Conservation (phyloP, 2,113 vertebrate genomes). For the Rhineura floridana region DNA sequence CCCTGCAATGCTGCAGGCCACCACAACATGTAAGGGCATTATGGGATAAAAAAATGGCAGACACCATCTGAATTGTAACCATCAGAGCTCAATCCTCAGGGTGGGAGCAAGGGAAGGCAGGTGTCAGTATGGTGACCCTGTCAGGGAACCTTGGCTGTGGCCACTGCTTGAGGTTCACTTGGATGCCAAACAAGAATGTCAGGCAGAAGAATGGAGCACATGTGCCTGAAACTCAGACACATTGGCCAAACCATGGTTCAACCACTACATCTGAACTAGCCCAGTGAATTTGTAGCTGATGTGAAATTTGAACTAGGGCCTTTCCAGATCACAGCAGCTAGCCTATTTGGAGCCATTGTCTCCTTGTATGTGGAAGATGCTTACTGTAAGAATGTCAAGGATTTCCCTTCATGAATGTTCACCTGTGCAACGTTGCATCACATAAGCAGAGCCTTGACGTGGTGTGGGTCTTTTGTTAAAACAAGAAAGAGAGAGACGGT, state of each 20-base stretch:
- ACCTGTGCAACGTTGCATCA: constrained; percentile 51
- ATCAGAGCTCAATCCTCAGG: background rate
- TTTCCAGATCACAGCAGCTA: background rate
- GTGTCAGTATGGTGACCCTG: background rate
- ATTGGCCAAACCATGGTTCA: background rate
- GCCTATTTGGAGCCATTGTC: background rate
- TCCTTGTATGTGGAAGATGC: constrained; percentile 28
- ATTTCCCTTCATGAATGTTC: constrained; percentile 42
- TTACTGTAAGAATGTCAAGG: constrained; percentile 29
- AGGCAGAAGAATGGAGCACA: background rate
- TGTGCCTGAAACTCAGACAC: background rate
- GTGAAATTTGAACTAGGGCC: background rate
- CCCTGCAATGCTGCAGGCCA: background rate
- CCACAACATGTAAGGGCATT: background rate
- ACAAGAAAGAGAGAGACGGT: constrained; percentile 34
- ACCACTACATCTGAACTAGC: background rate
- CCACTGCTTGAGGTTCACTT: background rate
- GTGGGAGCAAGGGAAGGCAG: background rate
- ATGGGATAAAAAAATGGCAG: background rate
- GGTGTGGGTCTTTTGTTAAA: constrained; percentile 61
- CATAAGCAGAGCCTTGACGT: constrained; percentile 65
- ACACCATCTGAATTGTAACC: background rate
- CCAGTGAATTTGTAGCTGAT: background rate
- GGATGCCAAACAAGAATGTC: background rate
- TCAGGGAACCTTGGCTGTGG: background rate